A percentile compares a stretch with the other conserved stretches of the same genome.
Conservation (phyloP, 2,797 vertebrate species). For the Sciurus vulgaris region DNA sequence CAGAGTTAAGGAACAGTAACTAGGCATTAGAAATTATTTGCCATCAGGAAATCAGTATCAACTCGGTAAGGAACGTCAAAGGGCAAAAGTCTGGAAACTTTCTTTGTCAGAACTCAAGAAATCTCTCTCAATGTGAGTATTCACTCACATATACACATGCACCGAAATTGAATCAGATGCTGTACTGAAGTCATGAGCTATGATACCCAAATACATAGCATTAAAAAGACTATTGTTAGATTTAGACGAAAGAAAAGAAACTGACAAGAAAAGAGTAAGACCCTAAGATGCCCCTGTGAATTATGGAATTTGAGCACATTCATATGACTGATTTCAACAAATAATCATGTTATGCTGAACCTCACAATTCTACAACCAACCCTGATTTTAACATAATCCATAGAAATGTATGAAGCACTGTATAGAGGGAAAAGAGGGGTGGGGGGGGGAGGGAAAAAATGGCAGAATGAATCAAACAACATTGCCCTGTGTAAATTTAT, state of each 20-base stretch:
- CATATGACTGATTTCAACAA: neutral
- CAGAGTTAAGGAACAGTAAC: neutral
- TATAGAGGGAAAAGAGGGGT: too few species aligned
- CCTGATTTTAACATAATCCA: neutral
- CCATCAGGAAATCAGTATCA: neutral
- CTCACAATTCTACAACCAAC: neutral
- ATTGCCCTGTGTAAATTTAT: too few species aligned
- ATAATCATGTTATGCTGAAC: too few species aligned
- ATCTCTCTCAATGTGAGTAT: neutral
- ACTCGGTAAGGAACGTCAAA: neutral
- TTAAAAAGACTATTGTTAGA: neutral
- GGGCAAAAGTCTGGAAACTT: fast-evolving
- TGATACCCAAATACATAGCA: neutral
- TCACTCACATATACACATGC: neutral
- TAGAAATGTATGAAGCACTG: neutral
- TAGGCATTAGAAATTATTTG: neutral
- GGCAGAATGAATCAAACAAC: too few species aligned
- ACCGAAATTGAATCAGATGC: neutral
- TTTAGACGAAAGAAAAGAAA: neutral
- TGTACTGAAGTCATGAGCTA: neutral
- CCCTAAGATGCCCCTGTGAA: neutral
- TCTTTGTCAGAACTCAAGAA: neutral
- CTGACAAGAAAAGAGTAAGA: neutral
- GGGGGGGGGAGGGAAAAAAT: too few species aligned
- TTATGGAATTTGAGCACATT: neutral